phyloP scores from a whole-genome alignment of 2,797 vertebrate genomes.

The Acrossocheilus fasciatus region DNA sequence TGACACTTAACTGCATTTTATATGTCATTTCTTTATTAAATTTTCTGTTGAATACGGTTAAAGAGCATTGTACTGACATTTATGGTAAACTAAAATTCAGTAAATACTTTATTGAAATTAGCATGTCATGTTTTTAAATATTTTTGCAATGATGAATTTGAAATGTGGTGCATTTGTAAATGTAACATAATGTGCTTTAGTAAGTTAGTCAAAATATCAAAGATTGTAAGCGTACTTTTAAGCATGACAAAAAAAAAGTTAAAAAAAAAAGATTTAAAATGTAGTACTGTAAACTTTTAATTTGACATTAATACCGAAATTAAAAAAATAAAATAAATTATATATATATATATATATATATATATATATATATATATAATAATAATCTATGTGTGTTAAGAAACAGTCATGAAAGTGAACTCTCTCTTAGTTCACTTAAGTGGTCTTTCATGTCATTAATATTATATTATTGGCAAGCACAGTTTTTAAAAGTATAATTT shows the following conservation, averaged over 20 bases:
- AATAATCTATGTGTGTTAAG: not conserved
- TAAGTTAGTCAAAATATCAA: too few relatives aligned
- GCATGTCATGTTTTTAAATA: not conserved
- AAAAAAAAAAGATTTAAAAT: not conserved
- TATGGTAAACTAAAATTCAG: too few relatives aligned
- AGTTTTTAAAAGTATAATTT: not conserved
- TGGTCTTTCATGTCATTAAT: not conserved
- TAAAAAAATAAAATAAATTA: not conserved
- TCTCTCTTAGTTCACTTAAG: not conserved
- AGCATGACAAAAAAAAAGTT: not conserved
- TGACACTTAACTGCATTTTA: too few relatives aligned
- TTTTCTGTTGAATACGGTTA: too few relatives aligned
- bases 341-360: too few relatives aligned
- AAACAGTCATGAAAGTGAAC: not conserved
- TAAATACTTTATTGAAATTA: not conserved
- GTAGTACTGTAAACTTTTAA: not conserved
- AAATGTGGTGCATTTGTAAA: not conserved
- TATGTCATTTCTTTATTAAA: too few relatives aligned
- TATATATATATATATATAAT: too few relatives aligned
- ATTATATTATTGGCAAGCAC: not conserved
- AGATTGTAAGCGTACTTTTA: not conserved
- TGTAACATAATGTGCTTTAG: too few relatives aligned
- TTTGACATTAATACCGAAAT: not conserved
- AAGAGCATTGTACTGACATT: too few relatives aligned
- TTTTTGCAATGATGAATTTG: not conserved